Percentiles rank a stretch among this genome's conserved stretches.
These are phyloP conservation scores for Tachypleus tridentatus DNA, from an alignment of 1,140 invertebrate species.

Conservation along the genomic window DNA sequence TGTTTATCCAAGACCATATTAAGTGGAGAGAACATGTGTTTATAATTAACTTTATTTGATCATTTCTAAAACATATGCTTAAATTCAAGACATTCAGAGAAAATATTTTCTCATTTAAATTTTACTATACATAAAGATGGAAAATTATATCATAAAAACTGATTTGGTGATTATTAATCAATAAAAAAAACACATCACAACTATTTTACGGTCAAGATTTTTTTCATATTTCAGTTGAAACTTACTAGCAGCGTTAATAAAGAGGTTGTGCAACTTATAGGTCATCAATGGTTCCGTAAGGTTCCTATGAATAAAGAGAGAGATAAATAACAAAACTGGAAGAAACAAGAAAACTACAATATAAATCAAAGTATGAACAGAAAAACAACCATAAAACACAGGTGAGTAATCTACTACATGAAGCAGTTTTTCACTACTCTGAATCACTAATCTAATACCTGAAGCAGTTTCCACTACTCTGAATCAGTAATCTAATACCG, in stretches of 20 bases:
- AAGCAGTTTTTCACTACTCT: too few species aligned
- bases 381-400: too few species aligned
- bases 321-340: conserved; percentile 11
- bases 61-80: background rate
- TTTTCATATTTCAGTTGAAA: conserved; percentile 22
- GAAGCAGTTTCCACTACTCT: too few species aligned
- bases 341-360: conserved; percentile 5
- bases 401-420: too few species aligned
- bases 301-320: conserved; percentile 43
- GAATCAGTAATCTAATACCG: too few species aligned
- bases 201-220: conserved; percentile 24
- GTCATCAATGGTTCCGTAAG: conserved; percentile 93
- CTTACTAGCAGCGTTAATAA: conserved; percentile 88
- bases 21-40: too few species aligned
- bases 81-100: too few species aligned
- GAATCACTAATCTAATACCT: too few species aligned
- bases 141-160: background rate
- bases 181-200: conserved; percentile 12
- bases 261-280: conserved; percentile 70
- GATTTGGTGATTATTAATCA: too few species aligned
- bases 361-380: background rate
- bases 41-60: too few species aligned
- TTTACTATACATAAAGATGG: background rate
- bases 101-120: conserved; percentile 4
- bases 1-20: too few species aligned